Evolutionary conservation across 2,113 vertebrate genomes (phyloP).

Genomic region (Colossoma macropomum): DNA sequence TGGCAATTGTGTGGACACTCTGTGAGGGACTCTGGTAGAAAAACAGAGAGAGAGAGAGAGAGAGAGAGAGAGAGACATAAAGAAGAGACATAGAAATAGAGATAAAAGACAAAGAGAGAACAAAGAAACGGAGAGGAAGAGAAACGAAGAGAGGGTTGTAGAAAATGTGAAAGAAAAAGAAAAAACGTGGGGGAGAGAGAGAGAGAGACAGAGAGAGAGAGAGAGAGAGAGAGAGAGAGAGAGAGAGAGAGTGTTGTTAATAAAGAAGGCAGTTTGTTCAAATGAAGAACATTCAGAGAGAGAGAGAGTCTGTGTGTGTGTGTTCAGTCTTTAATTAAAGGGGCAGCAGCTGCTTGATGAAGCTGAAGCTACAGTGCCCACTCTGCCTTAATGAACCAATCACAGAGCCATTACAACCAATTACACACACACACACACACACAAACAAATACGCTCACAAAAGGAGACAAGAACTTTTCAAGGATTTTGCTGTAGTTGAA

Average conservation of each 20-base stretch:
- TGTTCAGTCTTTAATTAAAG: conserved; percentile 62
- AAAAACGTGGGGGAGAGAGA: conserved; percentile 36
- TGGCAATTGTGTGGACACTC: conserved; percentile 99
- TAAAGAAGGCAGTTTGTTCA: conserved; percentile 57
- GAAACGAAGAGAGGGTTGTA: neutral
- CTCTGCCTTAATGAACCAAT: conserved; percentile 63
- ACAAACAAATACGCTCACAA: conserved; percentile 18
- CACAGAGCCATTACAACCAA: conserved; percentile 61
- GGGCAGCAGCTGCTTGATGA: conserved; percentile 61
- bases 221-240: conserved; percentile 31
- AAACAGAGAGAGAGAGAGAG: conserved; percentile 42
- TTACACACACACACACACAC: conserved; percentile 47
- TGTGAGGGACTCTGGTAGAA: conserved; percentile 89
- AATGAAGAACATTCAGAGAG: conserved; percentile 22
- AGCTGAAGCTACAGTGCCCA: conserved; percentile 42
- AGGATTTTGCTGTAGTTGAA: too few relatives aligned
- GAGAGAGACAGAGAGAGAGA: conserved; percentile 34
- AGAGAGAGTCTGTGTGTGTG: conserved; percentile 9
- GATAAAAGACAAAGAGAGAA: conserved; percentile 40
- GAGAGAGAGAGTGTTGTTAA: conserved; percentile 48
- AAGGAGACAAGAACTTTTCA: conserved; percentile 36
- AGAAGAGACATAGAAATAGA: conserved; percentile 35
- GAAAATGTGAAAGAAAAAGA: conserved; percentile 23
- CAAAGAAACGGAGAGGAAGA: neutral
- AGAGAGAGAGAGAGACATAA: conserved; percentile 10